Evolutionary conservation across 2,797 vertebrate genomes (phyloP), one percentile per base, ranked within the genome.

Genomic region (Enteromius mattozi): DNA sequence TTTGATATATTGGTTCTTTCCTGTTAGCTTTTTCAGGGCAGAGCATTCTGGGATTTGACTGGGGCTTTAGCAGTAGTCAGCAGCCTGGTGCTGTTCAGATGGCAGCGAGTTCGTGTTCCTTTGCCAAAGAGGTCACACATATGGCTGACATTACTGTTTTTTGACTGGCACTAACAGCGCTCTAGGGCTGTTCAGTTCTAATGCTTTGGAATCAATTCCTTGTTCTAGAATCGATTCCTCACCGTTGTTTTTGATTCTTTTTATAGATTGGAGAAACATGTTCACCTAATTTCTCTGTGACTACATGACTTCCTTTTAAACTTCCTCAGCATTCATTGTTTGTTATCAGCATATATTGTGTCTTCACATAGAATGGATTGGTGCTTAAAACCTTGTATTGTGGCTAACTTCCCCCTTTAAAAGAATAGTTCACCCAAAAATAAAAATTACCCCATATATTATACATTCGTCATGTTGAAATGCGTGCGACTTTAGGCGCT

Each of bases 41-140:
- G 17, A 47, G 42, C 66, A 63, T 84, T 80, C 54, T 76, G 59
- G 63, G 78, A 75, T 49, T 78, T 81, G 21, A 78, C 35, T 68
- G 56, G 66, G 45, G 69, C 30, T 78, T 77, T 71, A 87, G 49
- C 49, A 40, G 51, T n/a, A 68, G 33, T 81, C 45, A 81, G 68
- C 74, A 63, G 33, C 21, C 65, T 70, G 12, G 40, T 21, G 37
- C 35, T 47, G 74, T 78, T 59, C 37, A 54, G 49, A 70, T 84
- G 82, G 49, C 82, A 78, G 63, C 3, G 6, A 51, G 66, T 79
- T 71, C 5, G 59, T 84, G 14, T 21, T 81, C 40, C 27, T 49
- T 74, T 82, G 84, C 86, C 84, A 87, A 80, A 68, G 82, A 84
- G 84, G 84, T 85, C 86, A 86, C 80, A 74, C 74, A 80, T 83